Evolutionary conservation across 2,113 vertebrate species (phyloP).

Genomic region (Lepus europaeus): DNA sequence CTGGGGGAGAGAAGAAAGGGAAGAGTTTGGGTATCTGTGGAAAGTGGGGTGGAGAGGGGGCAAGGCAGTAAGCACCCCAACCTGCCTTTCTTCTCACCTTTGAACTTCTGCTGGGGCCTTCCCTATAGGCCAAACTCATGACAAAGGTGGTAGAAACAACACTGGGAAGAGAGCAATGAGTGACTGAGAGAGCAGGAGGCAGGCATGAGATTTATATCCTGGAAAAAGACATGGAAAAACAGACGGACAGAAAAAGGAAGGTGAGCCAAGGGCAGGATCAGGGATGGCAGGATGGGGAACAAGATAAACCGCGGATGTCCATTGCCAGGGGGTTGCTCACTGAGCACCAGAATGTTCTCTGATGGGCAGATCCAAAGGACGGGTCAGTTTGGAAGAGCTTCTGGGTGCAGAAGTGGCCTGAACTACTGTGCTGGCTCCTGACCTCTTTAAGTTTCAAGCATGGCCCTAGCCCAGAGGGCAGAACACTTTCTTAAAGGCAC

Average conservation of each 20-base stretch:
- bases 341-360: not conserved
- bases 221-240: not conserved
- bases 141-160: not conserved
- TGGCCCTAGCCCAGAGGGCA: not conserved
- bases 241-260: not conserved
- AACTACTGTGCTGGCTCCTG: not conserved
- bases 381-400: not conserved
- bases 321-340: too few relatives aligned
- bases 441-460: not conserved
- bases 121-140: not conserved
- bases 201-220: not conserved
- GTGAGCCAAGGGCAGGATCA: not conserved
- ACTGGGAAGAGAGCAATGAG: not conserved
- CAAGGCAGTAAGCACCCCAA: not conserved
- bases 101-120: not conserved
- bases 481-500: constrained; percentile 2
- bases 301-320: not conserved
- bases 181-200: not conserved
- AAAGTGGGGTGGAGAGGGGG: too few relatives aligned
- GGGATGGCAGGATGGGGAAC: not conserved
- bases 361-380: not conserved
- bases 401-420: not conserved
- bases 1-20: not conserved
- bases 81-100: not conserved
- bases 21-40: not conserved